Conservation (phyloP, 1,140 invertebrate genomes). For the Ganaspis sp. region DNA sequence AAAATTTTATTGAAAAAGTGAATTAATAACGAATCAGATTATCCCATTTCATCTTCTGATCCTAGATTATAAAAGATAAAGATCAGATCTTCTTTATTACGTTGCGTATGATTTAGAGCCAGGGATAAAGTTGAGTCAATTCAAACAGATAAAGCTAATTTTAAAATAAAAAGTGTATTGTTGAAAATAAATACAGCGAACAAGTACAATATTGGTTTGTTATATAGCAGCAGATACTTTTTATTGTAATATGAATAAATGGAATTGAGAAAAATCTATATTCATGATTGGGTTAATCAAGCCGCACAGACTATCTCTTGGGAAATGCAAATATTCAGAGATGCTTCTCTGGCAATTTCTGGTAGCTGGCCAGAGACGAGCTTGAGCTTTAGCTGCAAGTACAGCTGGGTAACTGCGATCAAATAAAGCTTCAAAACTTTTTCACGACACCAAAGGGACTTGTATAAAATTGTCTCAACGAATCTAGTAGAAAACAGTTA, state of each 20-base stretch:
- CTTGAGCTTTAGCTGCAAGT: not conserved
- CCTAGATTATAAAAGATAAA: not conserved
- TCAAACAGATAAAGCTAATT: not conserved
- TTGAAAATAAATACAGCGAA: no score
- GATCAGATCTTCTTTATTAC: not conserved
- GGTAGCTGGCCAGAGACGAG: not conserved
- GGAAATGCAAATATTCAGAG: slow-evolving; percentile 41
- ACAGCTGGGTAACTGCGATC: slow-evolving; percentile 38
- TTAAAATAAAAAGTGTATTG: no score
- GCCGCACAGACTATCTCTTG: slow-evolving; percentile 16
- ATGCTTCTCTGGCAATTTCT: slow-evolving; percentile 11
- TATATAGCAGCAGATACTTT: not conserved
- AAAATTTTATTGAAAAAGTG: slow-evolving; percentile 5
- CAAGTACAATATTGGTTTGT: no score
- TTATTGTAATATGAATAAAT: not conserved
- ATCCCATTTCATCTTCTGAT: slow-evolving; percentile 3
- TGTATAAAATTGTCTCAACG: not conserved
- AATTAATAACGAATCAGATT: not conserved
- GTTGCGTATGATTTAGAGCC: not conserved
- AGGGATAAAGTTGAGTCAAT: not conserved
- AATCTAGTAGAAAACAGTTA: slow-evolving; percentile 5
- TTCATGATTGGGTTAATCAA: slow-evolving; percentile 28
- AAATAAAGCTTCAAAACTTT: slow-evolving; percentile 50
- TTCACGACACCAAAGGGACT: slow-evolving; percentile 43
- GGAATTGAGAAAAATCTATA: slow-evolving; percentile 31